Evolutionary conservation across 2,888 invertebrate genomes (phyloP).

Genomic region (Diarsia mendica): DNA sequence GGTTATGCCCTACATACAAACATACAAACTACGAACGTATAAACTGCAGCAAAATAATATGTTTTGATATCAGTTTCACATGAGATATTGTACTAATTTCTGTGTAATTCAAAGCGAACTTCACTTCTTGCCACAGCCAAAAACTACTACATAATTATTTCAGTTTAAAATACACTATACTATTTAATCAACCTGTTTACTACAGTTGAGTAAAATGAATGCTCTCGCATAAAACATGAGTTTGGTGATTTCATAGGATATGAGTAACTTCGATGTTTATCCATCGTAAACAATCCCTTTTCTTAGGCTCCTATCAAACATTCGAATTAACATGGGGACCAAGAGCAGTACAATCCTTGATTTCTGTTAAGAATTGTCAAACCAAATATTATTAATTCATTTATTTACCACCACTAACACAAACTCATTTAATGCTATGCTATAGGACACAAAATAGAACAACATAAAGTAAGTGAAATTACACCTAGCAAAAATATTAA

Average conservation of each 20-base stretch:
- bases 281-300: too few relatives aligned
- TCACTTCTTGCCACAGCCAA: background rate
- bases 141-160: too few relatives aligned
- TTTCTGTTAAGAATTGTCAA: background rate
- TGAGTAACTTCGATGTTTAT: background rate
- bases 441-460: too few relatives aligned
- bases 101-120: background rate
- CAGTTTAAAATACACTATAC: background rate
- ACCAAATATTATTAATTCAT: background rate
- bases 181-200: background rate
- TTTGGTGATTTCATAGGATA: background rate
- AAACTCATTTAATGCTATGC: too few relatives aligned
- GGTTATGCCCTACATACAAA: too few relatives aligned
- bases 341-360: background rate
- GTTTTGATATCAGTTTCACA: too few relatives aligned
- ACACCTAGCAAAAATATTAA: too few relatives aligned
- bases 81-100: too few relatives aligned
- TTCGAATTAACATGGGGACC: background rate
- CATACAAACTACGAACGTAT: too few relatives aligned
- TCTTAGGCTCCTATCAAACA: background rate
- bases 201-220: background rate
- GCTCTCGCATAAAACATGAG: background rate
- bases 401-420: too few relatives aligned
- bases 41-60: conserved; percentile 12
- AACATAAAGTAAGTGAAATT: too few relatives aligned